Evolutionary conservation across 2,888 invertebrate species (phyloP).

Genomic region (Drosophila demipolita): DNA sequence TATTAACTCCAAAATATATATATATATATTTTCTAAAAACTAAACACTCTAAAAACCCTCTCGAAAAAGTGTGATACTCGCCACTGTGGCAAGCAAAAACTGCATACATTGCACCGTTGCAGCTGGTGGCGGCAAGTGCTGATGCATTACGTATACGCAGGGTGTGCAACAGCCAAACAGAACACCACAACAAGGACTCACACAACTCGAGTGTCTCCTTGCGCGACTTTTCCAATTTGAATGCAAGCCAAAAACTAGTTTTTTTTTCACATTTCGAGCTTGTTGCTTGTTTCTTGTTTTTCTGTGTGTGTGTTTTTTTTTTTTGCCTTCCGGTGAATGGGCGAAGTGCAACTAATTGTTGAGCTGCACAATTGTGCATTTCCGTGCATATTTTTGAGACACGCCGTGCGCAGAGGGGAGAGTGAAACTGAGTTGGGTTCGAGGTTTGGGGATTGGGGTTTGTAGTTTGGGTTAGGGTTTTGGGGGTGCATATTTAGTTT

Average conservation of each 20-base stretch:
- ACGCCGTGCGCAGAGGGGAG: constrained; percentile 9
- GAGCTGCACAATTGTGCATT: constrained; percentile 84
- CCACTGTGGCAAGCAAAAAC: constrained; percentile 29
- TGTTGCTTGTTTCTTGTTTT: constrained; percentile 27
- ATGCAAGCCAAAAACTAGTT: constrained; percentile 76
- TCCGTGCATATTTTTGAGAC: constrained; percentile 82
- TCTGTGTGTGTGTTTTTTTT: constrained; percentile 21
- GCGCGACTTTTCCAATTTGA: constrained; percentile 57
- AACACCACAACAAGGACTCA: constrained; percentile 23
- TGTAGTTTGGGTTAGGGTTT: constrained; percentile 6
- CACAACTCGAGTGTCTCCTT: constrained; percentile 47
- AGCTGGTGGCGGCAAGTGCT: constrained; percentile 15
- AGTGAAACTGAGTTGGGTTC: not conserved
- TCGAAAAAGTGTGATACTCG: constrained; percentile 5
- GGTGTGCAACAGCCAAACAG: constrained; percentile 35
- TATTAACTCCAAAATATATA: not conserved
- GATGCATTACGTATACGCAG: constrained; percentile 78
- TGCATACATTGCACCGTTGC: constrained; percentile 25
- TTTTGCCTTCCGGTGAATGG: constrained; percentile 60
- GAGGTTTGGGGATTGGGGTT: not conserved
- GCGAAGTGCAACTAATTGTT: constrained; percentile 79
- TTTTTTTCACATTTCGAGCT: constrained; percentile 16
- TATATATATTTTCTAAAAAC: not conserved
- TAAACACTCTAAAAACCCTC: not conserved
- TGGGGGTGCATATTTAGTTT: constrained; percentile 75